Conservation (phyloP, 2,113 vertebrate genomes). For the Campylorhamphus procurvoides region DNA sequence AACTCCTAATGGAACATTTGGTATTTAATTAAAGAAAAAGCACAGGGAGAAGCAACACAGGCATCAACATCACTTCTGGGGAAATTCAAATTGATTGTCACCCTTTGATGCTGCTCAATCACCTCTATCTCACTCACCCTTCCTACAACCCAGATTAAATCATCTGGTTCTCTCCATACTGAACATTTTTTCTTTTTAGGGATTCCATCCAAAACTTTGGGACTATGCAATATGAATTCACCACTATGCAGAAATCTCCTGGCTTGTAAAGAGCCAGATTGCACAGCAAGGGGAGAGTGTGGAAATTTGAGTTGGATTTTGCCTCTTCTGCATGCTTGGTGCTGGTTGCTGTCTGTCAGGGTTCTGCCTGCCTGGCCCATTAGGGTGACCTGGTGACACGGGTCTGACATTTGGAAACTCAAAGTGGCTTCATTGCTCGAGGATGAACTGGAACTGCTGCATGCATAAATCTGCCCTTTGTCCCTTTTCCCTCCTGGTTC, state of each 20-base stretch:
- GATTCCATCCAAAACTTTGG: constrained; percentile 22
- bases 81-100: constrained; percentile 59
- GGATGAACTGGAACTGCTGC: neutral
- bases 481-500: neutral
- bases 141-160: constrained; percentile 48
- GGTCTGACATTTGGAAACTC: neutral
- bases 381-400: neutral
- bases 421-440: neutral
- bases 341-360: neutral
- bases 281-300: fast-evolving
- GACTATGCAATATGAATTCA: neutral
- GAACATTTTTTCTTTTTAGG: neutral
- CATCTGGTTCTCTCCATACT: neutral
- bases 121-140: constrained; percentile 54
- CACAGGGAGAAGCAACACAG: constrained; percentile 37
- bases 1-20: constrained; percentile 41
- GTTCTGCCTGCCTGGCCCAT: neutral
- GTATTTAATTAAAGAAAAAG: constrained; percentile 67
- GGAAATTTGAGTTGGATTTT: neutral
- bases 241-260: neutral
- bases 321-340: fast-evolving
- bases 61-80: constrained; percentile 61
- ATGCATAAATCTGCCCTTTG: neutral
- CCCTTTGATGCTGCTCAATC: constrained; percentile 71
- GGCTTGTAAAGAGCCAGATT: neutral